These are phyloP conservation scores for Galeopterus variegatus DNA, from an alignment of 2,113 vertebrate genomes.

Conservation along the genomic window DNA sequence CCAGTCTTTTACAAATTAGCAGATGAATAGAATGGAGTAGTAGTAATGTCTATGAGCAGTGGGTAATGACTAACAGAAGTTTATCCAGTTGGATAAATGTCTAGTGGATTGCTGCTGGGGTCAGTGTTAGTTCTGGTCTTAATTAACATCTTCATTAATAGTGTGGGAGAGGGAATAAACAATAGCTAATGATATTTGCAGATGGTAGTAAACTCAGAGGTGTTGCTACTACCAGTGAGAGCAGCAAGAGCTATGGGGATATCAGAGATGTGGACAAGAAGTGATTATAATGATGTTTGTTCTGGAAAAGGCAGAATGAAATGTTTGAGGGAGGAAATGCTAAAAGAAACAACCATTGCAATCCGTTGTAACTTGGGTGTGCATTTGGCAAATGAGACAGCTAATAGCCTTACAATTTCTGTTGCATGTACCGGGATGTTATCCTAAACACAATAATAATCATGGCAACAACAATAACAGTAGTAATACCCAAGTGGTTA, in stretches of 20 bases:
- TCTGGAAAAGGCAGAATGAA: conserved; percentile 72
- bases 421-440: background rate
- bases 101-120: conserved; percentile 84
- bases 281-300: conserved; percentile 80
- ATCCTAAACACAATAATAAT: background rate
- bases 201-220: conserved; percentile 84
- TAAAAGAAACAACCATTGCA: conserved; percentile 38
- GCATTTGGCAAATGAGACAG: conserved; percentile 35
- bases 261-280: conserved; percentile 74
- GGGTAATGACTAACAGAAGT: conserved; percentile 86
- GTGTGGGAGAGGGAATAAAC: conserved; percentile 84
- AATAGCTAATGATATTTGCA: conserved; percentile 87
- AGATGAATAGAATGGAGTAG: conserved; percentile 73
- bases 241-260: conserved; percentile 76
- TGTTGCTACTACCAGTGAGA: conserved; percentile 80
- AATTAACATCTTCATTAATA: conserved; percentile 87
- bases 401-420: conserved; percentile 42
- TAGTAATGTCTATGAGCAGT: conserved; percentile 75
- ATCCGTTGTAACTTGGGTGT: conserved; percentile 50
- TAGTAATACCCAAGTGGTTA: background rate
- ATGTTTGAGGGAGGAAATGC: conserved; percentile 48
- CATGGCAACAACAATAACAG: background rate
- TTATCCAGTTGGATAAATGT: conserved; percentile 86
- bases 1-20: conserved; percentile 75
- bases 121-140: conserved; percentile 85